Evolutionary conservation across 2,113 vertebrate genomes (phyloP), one percentile per base, ranked within the genome.

Genomic region (Plecotus auritus): DNA sequence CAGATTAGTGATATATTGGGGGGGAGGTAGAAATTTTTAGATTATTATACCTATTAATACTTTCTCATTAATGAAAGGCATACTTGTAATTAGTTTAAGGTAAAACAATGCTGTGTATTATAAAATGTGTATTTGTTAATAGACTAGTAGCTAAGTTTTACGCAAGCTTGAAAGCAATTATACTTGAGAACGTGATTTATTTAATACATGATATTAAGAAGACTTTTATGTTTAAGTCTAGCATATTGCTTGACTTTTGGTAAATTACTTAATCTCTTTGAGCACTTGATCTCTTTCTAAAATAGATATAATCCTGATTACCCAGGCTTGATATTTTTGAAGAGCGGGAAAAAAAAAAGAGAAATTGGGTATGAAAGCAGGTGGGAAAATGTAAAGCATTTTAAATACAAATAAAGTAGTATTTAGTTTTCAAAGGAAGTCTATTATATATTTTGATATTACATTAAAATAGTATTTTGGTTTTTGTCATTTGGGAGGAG

Each of bases 301-400:
- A 92, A 28, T 93, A 45, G 37, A 92, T 32, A 56, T 93, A 61
- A 66, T 91, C 9, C 40, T 95, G 83, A 81, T 45, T 82, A 69
- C 32, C 9, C 30, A 81, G 40, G 45, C 64, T 88, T 94, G 5
- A 85, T 81, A 90, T 93, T 42, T 88, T 95, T 30, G 16, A 84
- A 93, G 61, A 82, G 14, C 30, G n/a, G n/a, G n/a, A 94, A 80
- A 94, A 91, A 83, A 94, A 80, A 94, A 91, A 83, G 56, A 82
- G 37, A 95, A 78, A 74, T 26, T 69, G n/a, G 66, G 35, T 89
- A 56, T 85, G 37, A 93, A 95, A 88, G 30, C 76, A 95, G 76
- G 9, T 49, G 26, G 66, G 90, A 93, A 92, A 64, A 59, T 72
- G 18, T 76, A 84, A 86, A 86, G 37, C n/a, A n/a, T n/a, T n/a